These are phyloP conservation scores for Peromyscus eremicus DNA, from an alignment of 2,797 vertebrate species.

Conservation along the genomic window DNA sequence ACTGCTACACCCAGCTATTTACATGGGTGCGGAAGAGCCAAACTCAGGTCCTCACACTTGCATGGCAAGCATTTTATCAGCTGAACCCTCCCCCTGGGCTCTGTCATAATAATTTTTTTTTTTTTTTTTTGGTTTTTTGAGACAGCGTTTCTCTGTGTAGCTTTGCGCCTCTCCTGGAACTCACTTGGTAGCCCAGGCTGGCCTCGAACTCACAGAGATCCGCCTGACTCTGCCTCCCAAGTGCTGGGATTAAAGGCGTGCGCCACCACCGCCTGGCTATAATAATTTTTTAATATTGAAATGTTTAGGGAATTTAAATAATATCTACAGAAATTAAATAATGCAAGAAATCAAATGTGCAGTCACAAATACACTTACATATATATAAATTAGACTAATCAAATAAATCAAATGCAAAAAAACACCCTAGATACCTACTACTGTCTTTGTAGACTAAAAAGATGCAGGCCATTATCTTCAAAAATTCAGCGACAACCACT, in stretches of 20 bases:
- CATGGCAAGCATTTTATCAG: not conserved
- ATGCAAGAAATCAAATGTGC: constrained; percentile 29
- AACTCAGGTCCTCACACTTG: not conserved
- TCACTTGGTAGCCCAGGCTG: no score
- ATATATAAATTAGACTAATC: not conserved
- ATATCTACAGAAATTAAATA: not conserved
- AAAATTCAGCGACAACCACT: constrained; percentile 96
- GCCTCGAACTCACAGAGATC: no score
- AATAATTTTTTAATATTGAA: constrained; percentile 27
- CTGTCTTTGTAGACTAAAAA: constrained; percentile 96
- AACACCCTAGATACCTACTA: constrained; percentile 86
- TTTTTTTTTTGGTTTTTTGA: no score
- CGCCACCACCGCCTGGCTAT: no score
- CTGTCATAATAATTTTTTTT: constrained; percentile 15
- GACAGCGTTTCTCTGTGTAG: no score
- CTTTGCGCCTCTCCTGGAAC: no score
- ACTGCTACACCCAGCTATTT: not conserved
- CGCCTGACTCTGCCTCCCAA: no score
- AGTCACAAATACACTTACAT: constrained; percentile 11
- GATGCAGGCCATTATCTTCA: constrained; percentile 96
- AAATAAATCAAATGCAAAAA: constrained; percentile 18
- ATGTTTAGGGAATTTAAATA: constrained; percentile 1
- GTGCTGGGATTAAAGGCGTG: no score
- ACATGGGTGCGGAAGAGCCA: not conserved
- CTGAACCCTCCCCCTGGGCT: no score